Evolutionary conservation across 1,140 invertebrate genomes (phyloP), one percentile per base, ranked within the genome.

Genomic region (Gerris buenoi): DNA sequence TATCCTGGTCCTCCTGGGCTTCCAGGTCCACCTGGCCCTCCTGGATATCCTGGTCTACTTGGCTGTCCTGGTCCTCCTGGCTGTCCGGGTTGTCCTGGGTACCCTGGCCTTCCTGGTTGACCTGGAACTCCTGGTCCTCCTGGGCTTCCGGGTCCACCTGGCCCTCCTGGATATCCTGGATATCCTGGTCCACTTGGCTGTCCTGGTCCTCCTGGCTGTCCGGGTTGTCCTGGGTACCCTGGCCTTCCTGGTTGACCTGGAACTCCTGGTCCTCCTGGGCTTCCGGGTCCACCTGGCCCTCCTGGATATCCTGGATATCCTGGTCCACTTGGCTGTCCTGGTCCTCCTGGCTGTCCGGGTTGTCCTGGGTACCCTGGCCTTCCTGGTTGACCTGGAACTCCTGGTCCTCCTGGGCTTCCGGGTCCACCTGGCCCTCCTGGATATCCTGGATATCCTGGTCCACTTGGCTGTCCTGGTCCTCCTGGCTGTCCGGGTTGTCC

Each of bases 231-330:
- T 28, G 69, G 66, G 63, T 70, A 25, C 69, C n/a, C n/a, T 67
- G 70, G 68, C 59, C 25, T n/a, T 27, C 56, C 33, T n/a, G 33
- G 26, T 67, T 29, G n/a, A 59, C 68, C 56, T 69, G 60, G 46
- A 27, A 26, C 23, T 25, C 70, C 71, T 33, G 76, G 76, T 27
- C 60, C 63, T 61, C 74, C 75, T 68, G 76, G 75, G 2, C 68
- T 73, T 27, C 72, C 67, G 71, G 69, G 0, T 62, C 14, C 25
- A 68, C n/a, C 72, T 64, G 72, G 73, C 13, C 68, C 58, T 66
- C 71, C 72, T n/a, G 69, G 69, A 5, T 69, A 57, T 62, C 72
- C 70, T 65, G 72, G 64, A 22, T 56, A 3, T 23, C 74, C 72
- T 68, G 72, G 70, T 18, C 67, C 60, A n/a, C n/a, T 69, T 15